Conservation (phyloP, 2,888 invertebrate genomes). For the Callimorpha dominula region DNA sequence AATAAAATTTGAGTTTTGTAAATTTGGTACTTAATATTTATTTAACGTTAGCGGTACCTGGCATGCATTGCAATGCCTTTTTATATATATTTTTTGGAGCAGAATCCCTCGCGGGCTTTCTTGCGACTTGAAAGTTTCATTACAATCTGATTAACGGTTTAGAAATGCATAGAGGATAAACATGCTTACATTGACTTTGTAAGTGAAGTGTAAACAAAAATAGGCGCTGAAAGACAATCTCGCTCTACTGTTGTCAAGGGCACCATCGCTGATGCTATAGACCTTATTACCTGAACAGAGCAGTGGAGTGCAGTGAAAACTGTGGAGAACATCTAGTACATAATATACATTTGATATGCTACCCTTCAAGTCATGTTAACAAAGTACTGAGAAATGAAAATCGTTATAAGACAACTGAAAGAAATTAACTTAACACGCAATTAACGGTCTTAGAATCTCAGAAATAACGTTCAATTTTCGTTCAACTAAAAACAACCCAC, state of each 20-base stretch:
- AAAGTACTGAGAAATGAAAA: constrained; percentile 34
- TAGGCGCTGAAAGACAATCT: background rate
- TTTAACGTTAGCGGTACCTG: no score
- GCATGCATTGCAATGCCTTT: no score
- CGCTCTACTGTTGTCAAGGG: background rate
- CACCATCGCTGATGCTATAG: background rate
- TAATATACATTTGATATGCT: background rate
- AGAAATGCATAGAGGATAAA: no score
- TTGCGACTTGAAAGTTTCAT: no score
- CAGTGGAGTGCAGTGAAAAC: background rate
- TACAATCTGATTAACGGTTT: no score
- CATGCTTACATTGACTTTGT: no score
- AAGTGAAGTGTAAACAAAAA: no score
- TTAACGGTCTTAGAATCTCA: constrained; percentile 20
- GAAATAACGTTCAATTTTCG: constrained; percentile 30
- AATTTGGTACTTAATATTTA: no score
- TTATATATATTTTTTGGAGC: no score
- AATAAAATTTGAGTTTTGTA: no score
- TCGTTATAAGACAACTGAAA: constrained; percentile 45
- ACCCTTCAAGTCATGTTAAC: background rate
- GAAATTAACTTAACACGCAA: constrained; percentile 35
- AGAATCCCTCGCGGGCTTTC: no score
- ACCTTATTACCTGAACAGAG: background rate
- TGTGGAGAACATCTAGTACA: background rate
- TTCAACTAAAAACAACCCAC: constrained; percentile 31